Conservation (phyloP, 2,888 invertebrate species). For the Lithophane socia region DNA sequence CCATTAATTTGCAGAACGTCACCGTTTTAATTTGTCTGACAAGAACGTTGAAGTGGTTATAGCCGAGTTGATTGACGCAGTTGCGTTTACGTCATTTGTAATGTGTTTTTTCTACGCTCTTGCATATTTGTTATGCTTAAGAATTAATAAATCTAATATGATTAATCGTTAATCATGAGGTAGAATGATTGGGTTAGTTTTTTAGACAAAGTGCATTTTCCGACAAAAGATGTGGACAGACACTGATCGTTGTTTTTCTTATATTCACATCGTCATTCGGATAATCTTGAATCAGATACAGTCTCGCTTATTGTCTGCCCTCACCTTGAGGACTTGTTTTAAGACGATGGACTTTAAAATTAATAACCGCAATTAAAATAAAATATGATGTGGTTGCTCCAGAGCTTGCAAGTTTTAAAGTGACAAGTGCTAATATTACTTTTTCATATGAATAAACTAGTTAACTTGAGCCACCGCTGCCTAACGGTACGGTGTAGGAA, state of each 20-base stretch:
- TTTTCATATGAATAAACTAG: not conserved
- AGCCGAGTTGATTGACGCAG: constrained; percentile 14
- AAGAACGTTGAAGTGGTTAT: constrained; percentile 3
- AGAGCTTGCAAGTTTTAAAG: not conserved
- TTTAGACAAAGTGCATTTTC: not conserved
- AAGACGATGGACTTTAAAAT: constrained; percentile 44
- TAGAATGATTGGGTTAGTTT: not conserved
- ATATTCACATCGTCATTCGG: constrained; percentile 14
- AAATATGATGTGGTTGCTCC: not conserved
- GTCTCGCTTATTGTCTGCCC: too few species aligned
- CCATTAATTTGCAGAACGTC: not conserved
- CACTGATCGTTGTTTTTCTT: not conserved
- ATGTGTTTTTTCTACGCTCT: not conserved
- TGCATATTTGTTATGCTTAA: not conserved
- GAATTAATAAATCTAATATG: not conserved
- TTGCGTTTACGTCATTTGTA: not conserved
- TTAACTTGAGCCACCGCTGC: not conserved
- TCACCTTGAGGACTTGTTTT: constrained; percentile 59
- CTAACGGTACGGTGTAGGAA: too few species aligned
- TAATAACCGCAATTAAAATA: constrained; percentile 3
- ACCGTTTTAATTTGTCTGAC: not conserved
- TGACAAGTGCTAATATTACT: not conserved
- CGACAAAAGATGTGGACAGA: not conserved
- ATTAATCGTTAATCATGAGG: not conserved
- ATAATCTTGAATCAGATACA: constrained; percentile 9